phyloP scores from a whole-genome alignment of 2,113 vertebrate species.

The Aspiorhynchus laticeps region DNA sequence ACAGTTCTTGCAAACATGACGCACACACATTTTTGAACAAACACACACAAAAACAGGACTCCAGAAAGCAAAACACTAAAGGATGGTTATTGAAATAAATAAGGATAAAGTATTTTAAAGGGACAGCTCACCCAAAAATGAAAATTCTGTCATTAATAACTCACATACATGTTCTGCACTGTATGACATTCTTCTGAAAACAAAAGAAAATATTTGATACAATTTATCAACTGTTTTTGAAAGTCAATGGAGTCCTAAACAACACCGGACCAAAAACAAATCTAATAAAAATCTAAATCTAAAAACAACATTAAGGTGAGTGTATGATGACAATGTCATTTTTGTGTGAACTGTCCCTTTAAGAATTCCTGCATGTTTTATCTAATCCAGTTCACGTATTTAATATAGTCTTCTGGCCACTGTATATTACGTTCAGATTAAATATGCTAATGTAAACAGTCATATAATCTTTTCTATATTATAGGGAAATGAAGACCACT shows the following conservation, averaged over 20 bases:
- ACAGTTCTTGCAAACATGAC: slow-evolving; percentile 44
- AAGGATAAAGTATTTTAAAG: background rate
- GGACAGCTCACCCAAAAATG: background rate
- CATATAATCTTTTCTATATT: background rate
- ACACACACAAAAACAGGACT: slow-evolving; percentile 24
- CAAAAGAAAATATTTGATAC: too few species aligned
- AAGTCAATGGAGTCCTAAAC: background rate
- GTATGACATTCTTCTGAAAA: background rate
- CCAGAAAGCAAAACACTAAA: slow-evolving; percentile 13
- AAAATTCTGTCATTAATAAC: background rate
- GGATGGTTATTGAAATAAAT: background rate
- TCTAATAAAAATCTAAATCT: too few species aligned
- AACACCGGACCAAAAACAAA: background rate
- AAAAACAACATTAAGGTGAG: background rate
- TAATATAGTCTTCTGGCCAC: background rate
- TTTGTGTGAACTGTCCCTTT: background rate
- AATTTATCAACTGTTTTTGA: background rate
- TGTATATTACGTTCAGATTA: background rate
- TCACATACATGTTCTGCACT: background rate
- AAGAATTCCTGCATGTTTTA: background rate
- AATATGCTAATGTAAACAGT: background rate
- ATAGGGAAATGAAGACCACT: background rate
- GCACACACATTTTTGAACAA: slow-evolving; percentile 50
- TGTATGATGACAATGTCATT: background rate
- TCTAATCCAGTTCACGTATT: background rate